Evolutionary conservation across 2,113 vertebrate genomes (phyloP).

Genomic region (Apodemus sylvaticus): DNA sequence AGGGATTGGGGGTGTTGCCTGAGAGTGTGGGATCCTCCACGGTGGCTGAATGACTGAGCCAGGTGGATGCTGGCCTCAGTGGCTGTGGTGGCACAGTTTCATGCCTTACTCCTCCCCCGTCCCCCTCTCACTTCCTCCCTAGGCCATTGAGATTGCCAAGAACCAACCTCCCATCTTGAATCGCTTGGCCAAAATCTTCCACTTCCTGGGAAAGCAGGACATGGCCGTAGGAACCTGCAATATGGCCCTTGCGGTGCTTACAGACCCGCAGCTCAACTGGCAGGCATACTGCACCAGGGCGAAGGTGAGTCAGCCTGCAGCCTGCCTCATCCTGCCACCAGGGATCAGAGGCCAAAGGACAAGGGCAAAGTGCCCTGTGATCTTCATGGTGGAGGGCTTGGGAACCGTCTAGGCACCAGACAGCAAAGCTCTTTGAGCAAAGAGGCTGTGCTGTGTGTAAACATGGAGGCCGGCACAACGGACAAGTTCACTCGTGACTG

Average conservation of each 20-base stretch:
- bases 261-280: slow-evolving; percentile 89
- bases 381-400: not conserved
- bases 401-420: not conserved
- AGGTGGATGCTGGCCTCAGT: not conserved
- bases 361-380: not conserved
- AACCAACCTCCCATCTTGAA: slow-evolving; percentile 86
- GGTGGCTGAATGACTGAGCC: not conserved
- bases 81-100: not conserved
- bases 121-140: not conserved
- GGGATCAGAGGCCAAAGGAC: not conserved
- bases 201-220: slow-evolving; percentile 88
- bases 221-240: slow-evolving; percentile 89
- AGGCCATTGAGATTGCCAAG: slow-evolving; percentile 88
- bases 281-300: slow-evolving; percentile 89
- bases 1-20: not conserved
- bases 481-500: not conserved
- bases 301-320: slow-evolving; percentile 82
- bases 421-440: not conserved
- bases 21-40: not conserved
- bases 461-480: not conserved
- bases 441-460: not conserved
- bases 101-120: not conserved
- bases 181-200: slow-evolving; percentile 87
- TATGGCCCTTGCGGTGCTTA: slow-evolving; percentile 87
- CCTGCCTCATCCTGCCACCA: not conserved